Base-by-base conservation (phyloP, 1,140 invertebrate genomes). In the Onthophagus taurus region DNA sequence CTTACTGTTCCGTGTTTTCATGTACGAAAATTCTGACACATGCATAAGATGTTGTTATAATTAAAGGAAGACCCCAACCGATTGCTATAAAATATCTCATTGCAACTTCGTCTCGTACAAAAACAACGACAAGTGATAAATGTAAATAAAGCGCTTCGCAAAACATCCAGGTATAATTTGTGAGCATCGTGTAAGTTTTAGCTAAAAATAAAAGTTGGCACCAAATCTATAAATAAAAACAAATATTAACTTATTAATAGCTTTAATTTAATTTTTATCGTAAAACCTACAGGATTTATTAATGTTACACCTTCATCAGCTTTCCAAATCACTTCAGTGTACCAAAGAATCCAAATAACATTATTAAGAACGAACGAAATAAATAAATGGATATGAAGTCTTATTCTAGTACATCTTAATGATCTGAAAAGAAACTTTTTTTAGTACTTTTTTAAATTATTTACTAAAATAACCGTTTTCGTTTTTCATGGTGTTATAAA, bases 101-200 rank as follows among this genome's bases (percentile, higher is more conserved):
- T 2, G 71, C 69, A 44, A 71, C 59, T 34, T 72, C 68, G 42
- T 75, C 72, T 47, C 72, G 69, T 21, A 75, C 68, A 50, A 76
- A 76, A 14, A 75, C 74, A 48, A 74, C 68, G 9, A 91, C 86
- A 0, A 95, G 72, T 2, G 90, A 68, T 0, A 89, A 83, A 60
- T 92, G 88, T 2, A 95, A 71, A 63, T 93, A 91, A 9, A 95
- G 72, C 0, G 88, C 88, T 67, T 90, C 87, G 56, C 84, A 87
- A 50, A 91, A 77, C 84, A 88, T 89, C 91, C 91, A 95, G 52
- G 87, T 81, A 65, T 93, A 94, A 67, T 88, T 92, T 37, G 84
- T 81, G 30, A 91, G 66, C 63, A 93, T 76, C 55, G 89, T 85
- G 61, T 92, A 94, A 52, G 90, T 81, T 1, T 84, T 75, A 7